Evolutionary conservation across 2,113 vertebrate genomes (phyloP).

Genomic region (Phrynosoma platyrhinos): DNA sequence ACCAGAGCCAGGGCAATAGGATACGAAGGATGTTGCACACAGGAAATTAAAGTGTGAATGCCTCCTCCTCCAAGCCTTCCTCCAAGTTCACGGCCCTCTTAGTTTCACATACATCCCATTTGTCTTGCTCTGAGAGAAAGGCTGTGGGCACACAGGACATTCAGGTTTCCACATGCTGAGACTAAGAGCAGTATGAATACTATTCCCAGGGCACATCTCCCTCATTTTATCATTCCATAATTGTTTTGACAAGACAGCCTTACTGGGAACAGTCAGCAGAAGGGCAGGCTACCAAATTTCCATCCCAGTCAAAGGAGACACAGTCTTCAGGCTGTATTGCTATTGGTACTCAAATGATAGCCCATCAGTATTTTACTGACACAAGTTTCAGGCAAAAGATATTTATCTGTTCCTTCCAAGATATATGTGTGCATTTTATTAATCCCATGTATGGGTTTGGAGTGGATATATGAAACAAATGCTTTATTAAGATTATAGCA

Average conservation of each 20-base stretch:
- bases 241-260: neutral
- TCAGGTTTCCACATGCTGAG: neutral
- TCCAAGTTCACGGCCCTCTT: rapidly evolving
- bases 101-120: neutral
- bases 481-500: neutral
- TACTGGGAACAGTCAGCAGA: neutral
- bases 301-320: neutral
- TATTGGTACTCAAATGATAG: slow-evolving; percentile 63
- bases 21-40: rapidly evolving
- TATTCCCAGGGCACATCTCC: neutral
- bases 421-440: slow-evolving; percentile 47
- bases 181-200: neutral
- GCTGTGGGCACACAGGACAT: neutral
- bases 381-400: slow-evolving; percentile 55
- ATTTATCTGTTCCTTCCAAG: slow-evolving; percentile 34
- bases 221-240: neutral
- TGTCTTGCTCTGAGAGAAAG: slow-evolving; percentile 10
- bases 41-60: slow-evolving; percentile 21
- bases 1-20: rapidly evolving
- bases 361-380: slow-evolving; percentile 61
- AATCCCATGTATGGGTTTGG: slow-evolving; percentile 31
- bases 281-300: slow-evolving; percentile 52
- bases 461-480: neutral
- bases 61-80: slow-evolving; percentile 19
- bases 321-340: slow-evolving; percentile 48